phyloP scores from a whole-genome alignment of 2,797 vertebrate species.

The Siniperca scherzeri region DNA sequence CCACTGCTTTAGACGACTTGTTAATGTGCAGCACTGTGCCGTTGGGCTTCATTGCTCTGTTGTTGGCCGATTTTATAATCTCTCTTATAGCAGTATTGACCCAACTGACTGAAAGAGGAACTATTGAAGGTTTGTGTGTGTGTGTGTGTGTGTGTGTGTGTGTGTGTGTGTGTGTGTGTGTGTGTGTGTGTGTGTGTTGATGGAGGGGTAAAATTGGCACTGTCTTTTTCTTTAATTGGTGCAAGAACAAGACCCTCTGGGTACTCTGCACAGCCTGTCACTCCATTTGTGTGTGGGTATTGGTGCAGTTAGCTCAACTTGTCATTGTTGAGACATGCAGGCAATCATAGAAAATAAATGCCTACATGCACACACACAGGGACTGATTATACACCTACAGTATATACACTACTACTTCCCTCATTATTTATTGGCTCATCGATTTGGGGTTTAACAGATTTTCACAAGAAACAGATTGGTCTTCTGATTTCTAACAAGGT shows the following conservation, averaged over 20 bases:
- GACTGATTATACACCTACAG: slow-evolving; percentile 32
- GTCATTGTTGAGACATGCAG: slow-evolving; percentile 60
- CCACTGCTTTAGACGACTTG: slow-evolving; percentile 66
- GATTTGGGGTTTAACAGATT: slow-evolving; percentile 24
- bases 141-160: slow-evolving; percentile 30
- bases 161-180: slow-evolving; percentile 35
- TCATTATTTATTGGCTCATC: slow-evolving; percentile 39
- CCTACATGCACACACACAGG: slow-evolving; percentile 6
- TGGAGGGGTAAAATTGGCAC: slow-evolving; percentile 66
- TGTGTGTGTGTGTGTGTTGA: slow-evolving; percentile 44
- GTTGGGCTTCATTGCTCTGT: slow-evolving; percentile 69
- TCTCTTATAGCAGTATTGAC: slow-evolving; percentile 78
- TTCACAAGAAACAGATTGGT: background rate
- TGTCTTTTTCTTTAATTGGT: slow-evolving; percentile 78
- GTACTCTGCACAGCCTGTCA: slow-evolving; percentile 64
- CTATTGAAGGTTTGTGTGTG: slow-evolving; percentile 34
- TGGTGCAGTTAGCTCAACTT: slow-evolving; percentile 67
- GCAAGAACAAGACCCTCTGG: slow-evolving; percentile 68
- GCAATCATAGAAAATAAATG: slow-evolving; percentile 57
- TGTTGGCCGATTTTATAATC: slow-evolving; percentile 80
- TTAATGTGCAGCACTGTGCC: slow-evolving; percentile 75
- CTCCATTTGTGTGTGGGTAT: slow-evolving; percentile 61
- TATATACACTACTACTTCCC: slow-evolving; percentile 3
- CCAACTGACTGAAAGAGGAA: slow-evolving; percentile 58
- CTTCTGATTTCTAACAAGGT: background rate